Percentiles rank a stretch among this genome's conserved stretches.
These are phyloP conservation scores for Harpagoxenus sublaevis DNA, from an alignment of 2,888 invertebrate species.

Conservation along the genomic window DNA sequence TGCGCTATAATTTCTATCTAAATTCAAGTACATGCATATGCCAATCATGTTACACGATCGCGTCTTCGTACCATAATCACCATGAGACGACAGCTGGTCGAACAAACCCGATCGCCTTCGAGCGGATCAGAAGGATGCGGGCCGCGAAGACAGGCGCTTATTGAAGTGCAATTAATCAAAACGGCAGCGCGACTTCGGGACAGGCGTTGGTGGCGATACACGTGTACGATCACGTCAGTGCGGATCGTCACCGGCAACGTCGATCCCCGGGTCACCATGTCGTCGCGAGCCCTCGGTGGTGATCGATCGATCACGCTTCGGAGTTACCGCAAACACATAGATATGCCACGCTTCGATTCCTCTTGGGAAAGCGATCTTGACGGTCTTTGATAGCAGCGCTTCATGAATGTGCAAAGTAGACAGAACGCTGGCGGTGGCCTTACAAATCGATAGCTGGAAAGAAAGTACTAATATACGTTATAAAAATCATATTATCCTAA, in stretches of 20 bases:
- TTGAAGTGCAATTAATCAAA: slow-evolving; percentile 82
- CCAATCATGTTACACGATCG: slow-evolving; percentile 34
- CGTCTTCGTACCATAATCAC: slow-evolving; percentile 40
- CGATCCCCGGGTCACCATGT: slow-evolving; percentile 76
- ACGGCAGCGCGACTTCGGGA: slow-evolving; percentile 59
- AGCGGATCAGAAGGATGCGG: slow-evolving; percentile 41
- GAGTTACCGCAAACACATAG: slow-evolving; percentile 84
- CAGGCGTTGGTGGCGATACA: slow-evolving; percentile 65
- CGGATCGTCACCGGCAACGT: slow-evolving; percentile 73
- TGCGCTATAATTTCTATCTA: slow-evolving; percentile 18
- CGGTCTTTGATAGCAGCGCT: slow-evolving; percentile 82
- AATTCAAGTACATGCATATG: slow-evolving; percentile 32
- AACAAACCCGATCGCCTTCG: slow-evolving; percentile 45
- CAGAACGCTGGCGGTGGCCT: slow-evolving; percentile 19
- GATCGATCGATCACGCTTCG: slow-evolving; percentile 83
- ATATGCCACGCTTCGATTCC: slow-evolving; percentile 80
- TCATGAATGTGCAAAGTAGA: slow-evolving; percentile 84
- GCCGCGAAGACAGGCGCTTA: slow-evolving; percentile 76
- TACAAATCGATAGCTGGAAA: slow-evolving; percentile 42
- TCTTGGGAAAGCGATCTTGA: slow-evolving; percentile 79
- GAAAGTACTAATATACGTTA: neutral
- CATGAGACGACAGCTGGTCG: slow-evolving; percentile 50
- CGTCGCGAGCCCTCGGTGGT: slow-evolving; percentile 73
- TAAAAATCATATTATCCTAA: slow-evolving; percentile 30
- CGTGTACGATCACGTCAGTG: slow-evolving; percentile 65